Evolutionary conservation across 2,888 invertebrate genomes (phyloP).

Genomic region (Acholoe squamosa): DNA sequence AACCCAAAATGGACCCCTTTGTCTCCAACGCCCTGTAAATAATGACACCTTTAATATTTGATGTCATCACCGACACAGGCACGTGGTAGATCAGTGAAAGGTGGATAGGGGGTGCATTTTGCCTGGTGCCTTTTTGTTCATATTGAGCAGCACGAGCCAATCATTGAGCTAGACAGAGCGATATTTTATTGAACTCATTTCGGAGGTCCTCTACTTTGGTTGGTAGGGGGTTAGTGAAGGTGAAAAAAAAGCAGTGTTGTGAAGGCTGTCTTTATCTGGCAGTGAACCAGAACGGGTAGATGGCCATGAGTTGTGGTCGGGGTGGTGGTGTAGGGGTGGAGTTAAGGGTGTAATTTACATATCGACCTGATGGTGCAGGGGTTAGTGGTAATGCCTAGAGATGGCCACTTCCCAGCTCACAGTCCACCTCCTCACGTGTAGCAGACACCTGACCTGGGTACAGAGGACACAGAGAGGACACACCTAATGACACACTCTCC

Average conservation of each 20-base stretch:
- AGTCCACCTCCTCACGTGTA: neutral
- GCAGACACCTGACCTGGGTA: neutral
- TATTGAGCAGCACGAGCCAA: neutral
- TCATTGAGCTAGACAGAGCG: neutral
- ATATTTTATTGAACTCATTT: slow-evolving; percentile 20
- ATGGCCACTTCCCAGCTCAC: neutral
- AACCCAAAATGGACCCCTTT: neutral
- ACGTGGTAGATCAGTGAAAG: neutral
- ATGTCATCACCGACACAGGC: neutral
- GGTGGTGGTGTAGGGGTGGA: neutral
- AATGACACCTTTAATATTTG: neutral
- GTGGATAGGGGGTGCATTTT: neutral
- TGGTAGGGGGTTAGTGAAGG: neutral
- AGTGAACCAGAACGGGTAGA: slow-evolving; percentile 11
- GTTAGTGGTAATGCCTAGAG: neutral
- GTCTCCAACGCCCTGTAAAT: neutral
- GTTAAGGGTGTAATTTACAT: slow-evolving; percentile 39
- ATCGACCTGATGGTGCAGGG: neutral
- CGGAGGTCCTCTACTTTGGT: neutral
- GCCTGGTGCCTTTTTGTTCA: neutral
- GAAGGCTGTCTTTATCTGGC: neutral
- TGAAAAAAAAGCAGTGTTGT: neutral
- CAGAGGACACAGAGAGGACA: neutral
- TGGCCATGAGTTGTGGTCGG: neutral
- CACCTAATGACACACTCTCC: neutral